These are phyloP conservation scores for Conomelus anceps DNA, from an alignment of 2,888 invertebrate genomes.

Conservation along the genomic window DNA sequence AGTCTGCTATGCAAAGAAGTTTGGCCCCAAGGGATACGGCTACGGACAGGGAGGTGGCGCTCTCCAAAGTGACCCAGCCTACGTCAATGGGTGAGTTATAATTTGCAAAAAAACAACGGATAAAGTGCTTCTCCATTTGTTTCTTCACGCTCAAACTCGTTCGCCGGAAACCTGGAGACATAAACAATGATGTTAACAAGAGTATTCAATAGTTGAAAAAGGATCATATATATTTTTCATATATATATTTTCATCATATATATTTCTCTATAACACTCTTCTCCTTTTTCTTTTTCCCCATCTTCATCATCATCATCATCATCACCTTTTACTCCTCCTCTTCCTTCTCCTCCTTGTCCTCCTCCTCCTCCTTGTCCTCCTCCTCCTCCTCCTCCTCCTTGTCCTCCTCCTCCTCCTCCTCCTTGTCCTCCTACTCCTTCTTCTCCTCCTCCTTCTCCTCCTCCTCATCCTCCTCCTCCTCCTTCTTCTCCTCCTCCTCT, in stretches of 20 bases:
- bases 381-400: too few relatives aligned
- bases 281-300: too few relatives aligned
- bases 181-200: neutral
- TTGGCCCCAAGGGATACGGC: constrained; percentile 95
- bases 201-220: neutral
- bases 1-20: constrained; percentile 96
- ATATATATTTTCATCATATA: constrained; percentile 6
- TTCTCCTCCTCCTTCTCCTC: too few relatives aligned
- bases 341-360: too few relatives aligned
- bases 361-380: too few relatives aligned
- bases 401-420: too few relatives aligned
- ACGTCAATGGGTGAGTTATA: constrained; percentile 68
- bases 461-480: too few relatives aligned
- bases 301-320: too few relatives aligned
- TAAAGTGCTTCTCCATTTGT: neutral
- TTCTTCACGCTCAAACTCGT: neutral
- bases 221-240: neutral
- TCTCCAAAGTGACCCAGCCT: constrained; percentile 75
- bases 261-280: too few relatives aligned
- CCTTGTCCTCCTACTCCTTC: too few relatives aligned
- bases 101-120: neutral
- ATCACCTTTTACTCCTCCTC: too few relatives aligned
- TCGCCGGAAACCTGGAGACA: neutral
- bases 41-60: constrained; percentile 95
- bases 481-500: too few relatives aligned